phyloP scores from a whole-genome alignment of 30 jellyfish, hydroid and myxozoan genomes.

The Hydractinia echinata region DNA sequence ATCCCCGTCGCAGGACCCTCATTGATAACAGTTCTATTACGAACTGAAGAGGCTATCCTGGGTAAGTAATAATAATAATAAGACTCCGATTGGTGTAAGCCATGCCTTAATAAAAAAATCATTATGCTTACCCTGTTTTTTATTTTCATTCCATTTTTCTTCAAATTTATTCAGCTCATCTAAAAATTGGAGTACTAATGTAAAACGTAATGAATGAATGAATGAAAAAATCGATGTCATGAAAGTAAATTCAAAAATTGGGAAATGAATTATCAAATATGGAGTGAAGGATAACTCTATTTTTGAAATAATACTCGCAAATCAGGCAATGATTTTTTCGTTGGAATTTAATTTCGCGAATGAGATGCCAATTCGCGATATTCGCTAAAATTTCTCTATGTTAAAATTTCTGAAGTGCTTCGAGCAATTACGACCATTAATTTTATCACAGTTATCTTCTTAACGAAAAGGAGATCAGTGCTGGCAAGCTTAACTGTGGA shows the following conservation, averaged over 20 bases:
- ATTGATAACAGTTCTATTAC: too few relatives aligned
- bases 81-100: too few relatives aligned
- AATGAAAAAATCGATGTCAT: too few relatives aligned
- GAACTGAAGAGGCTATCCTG: too few relatives aligned
- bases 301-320: background rate
- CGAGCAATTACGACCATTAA: background rate
- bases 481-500: too few relatives aligned
- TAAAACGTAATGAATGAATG: too few relatives aligned
- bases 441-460: background rate
- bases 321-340: background rate
- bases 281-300: background rate
- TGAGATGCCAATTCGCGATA: background rate
- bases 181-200: background rate
- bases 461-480: background rate
- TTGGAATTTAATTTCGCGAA: background rate
- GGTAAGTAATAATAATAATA: too few relatives aligned
- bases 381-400: background rate
- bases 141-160: conserved; percentile 28
- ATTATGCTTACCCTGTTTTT: background rate
- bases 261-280: background rate
- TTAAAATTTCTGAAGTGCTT: background rate
- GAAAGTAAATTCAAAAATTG: too few relatives aligned
- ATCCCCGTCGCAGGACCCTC: too few relatives aligned
- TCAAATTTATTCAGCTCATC: conserved; percentile 28
- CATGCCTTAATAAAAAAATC: background rate